phyloP scores from a whole-genome alignment of 2,113 vertebrate species.

The Leucosticte australis region DNA sequence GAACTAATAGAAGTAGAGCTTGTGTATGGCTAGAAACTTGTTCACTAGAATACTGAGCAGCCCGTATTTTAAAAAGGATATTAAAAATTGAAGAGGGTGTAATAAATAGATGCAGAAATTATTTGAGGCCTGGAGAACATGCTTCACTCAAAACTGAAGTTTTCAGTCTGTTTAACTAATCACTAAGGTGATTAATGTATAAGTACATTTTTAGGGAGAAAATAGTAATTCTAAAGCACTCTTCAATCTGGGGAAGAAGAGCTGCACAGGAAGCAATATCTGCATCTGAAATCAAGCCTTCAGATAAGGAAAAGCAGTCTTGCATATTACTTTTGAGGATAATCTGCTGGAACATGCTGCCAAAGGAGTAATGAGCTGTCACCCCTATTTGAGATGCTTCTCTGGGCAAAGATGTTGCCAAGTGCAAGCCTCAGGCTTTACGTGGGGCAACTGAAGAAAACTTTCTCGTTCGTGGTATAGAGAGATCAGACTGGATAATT shows the following conservation, averaged over 20 bases:
- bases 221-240: conserved; percentile 2
- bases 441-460: not conserved
- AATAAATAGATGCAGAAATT: conserved; percentile 9
- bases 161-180: conserved; percentile 22
- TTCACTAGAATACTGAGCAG: not conserved
- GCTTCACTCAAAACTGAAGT: conserved; percentile 17
- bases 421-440: not conserved
- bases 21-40: not conserved
- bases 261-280: not conserved
- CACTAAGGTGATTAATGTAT: not conserved
- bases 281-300: not conserved
- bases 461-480: not conserved
- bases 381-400: not conserved
- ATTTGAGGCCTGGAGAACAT: conserved; percentile 5
- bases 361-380: not conserved
- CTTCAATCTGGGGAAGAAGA: not conserved
- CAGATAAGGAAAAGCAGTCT: not conserved
- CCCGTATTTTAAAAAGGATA: not conserved
- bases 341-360: not conserved
- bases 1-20: not conserved
- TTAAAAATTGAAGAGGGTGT: conserved; percentile 4
- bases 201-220: conserved; percentile 7
- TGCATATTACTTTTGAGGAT: not conserved
- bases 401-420: not conserved
- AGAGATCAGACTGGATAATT: not conserved